Evolutionary conservation across 2,888 invertebrate species (phyloP).

Genomic region (Heteromyza rotundicornis): DNA sequence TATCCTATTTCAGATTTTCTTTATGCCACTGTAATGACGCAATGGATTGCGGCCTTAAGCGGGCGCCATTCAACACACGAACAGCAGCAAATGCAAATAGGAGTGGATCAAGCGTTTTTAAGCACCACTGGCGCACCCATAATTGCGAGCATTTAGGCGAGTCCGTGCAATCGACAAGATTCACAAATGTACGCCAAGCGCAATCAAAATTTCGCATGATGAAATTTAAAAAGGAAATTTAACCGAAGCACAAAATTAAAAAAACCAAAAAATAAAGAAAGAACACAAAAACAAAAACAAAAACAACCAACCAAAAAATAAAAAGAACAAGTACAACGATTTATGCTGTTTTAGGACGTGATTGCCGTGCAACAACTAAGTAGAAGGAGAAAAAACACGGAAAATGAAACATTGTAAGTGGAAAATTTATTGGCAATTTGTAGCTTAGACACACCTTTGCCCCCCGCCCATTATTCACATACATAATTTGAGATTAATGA

Average conservation of each 20-base stretch:
- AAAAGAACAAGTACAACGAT: conserved; percentile 40
- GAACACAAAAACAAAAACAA: background rate
- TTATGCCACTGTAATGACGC: conserved; percentile 34
- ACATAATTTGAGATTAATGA: too few species aligned
- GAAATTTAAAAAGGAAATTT: conserved; percentile 13
- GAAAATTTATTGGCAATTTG: too few species aligned
- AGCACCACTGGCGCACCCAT: background rate
- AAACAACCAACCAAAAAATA: conserved; percentile 15
- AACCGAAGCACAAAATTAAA: background rate
- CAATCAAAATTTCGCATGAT: background rate
- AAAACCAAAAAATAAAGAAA: background rate
- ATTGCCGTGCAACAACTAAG: background rate
- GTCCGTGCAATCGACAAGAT: background rate
- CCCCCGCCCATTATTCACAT: too few species aligned
- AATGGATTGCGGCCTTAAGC: conserved; percentile 38
- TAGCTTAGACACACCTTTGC: too few species aligned
- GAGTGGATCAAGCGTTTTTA: too few species aligned
- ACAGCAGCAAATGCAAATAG: conserved; percentile 18
- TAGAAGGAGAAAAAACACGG: conserved; percentile 8
- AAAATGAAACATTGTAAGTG: conserved; percentile 52
- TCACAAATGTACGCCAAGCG: background rate
- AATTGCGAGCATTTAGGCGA: background rate
- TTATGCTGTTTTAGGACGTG: conserved; percentile 34
- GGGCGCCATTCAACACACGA: conserved; percentile 29
- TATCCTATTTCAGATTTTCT: conserved; percentile 3